Percentiles rank a stretch among this genome's conserved stretches.
Conservation (phyloP, 2,797 vertebrate species). For the Scarus forsteni region DNA sequence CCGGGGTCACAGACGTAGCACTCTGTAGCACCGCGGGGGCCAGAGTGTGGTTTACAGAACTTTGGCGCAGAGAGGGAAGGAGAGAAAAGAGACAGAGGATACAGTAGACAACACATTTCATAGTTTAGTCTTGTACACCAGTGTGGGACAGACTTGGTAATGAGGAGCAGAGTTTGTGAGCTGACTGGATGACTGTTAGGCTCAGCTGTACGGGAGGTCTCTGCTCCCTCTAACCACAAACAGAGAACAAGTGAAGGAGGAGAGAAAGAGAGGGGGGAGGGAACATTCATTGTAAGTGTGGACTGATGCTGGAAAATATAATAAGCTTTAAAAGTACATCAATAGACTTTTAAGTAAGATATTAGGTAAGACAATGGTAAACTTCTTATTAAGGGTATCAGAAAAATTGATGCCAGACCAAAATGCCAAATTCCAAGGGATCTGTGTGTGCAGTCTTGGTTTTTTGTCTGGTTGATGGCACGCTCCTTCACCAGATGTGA, state of each 20-base stretch:
- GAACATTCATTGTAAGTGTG: background rate
- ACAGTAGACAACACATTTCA: background rate
- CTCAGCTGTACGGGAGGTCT: conserved; percentile 47
- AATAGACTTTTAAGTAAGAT: background rate
- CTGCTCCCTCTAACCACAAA: background rate
- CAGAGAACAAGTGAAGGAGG: conserved; percentile 11
- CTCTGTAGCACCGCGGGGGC: conserved; percentile 16
- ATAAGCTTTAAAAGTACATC: too few species aligned
- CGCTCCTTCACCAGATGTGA: too few species aligned
- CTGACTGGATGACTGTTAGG: conserved; percentile 23
- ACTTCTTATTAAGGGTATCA: too few species aligned
- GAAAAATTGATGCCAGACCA: too few species aligned
- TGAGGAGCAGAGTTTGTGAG: conserved; percentile 33
- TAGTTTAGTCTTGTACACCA: background rate
- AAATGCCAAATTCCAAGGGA: too few species aligned
- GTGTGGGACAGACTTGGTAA: conserved; percentile 15
- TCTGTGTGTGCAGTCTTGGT: too few species aligned
- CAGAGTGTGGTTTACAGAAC: conserved; percentile 30
- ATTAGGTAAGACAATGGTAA: too few species aligned
- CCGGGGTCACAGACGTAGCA: conserved; percentile 38
- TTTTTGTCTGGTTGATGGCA: too few species aligned
- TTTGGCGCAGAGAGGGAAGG: background rate
- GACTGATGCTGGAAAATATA: background rate
- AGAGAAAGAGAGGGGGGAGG: conserved; percentile 1
- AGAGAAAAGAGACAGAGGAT: conserved; percentile 9